Percentiles rank a stretch among this genome's conserved stretches.
Evolutionary conservation across 2,797 vertebrate genomes (phyloP).

Genomic region (Lutjanus argentimaculatus): DNA sequence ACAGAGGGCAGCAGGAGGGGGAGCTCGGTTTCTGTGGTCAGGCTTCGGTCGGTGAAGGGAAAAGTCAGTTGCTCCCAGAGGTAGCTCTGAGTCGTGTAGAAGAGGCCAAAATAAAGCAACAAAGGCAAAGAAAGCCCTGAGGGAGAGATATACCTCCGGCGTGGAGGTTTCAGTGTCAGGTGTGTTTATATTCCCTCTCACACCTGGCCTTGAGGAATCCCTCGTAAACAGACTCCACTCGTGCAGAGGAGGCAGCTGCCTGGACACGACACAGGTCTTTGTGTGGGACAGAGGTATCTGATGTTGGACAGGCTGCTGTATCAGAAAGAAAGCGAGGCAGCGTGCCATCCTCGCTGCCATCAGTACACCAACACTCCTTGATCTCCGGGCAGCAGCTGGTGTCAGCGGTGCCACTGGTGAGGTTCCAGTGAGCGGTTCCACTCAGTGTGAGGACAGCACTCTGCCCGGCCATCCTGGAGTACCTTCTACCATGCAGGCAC

Average conservation of each 20-base stretch:
- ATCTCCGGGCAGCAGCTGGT: conserved; percentile 46
- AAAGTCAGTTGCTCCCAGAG: conserved; percentile 61
- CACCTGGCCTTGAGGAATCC: conserved; percentile 64
- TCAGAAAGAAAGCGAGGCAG: conserved; percentile 26
- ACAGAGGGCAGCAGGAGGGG: conserved; percentile 54
- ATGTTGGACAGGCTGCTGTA: conserved; percentile 34
- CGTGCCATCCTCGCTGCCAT: conserved; percentile 24
- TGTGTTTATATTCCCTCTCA: conserved; percentile 70
- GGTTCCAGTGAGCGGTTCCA: conserved; percentile 23
- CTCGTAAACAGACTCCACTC: conserved; percentile 44
- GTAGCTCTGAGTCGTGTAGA: conserved; percentile 54
- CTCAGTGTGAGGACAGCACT: conserved; percentile 21
- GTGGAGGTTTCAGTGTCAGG: conserved; percentile 57
- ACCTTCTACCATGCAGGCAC: neutral
- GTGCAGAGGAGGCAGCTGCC: conserved; percentile 35
- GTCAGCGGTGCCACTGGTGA: conserved; percentile 31
- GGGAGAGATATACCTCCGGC: conserved; percentile 46
- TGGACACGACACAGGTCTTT: conserved; percentile 28
- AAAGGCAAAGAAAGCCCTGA: conserved; percentile 41
- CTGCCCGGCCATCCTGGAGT: neutral
- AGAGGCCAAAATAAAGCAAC: conserved; percentile 66
- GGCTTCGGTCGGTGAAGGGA: conserved; percentile 48
- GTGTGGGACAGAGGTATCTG: conserved; percentile 19
- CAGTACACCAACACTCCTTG: conserved; percentile 23
- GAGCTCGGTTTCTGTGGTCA: conserved; percentile 58